Evolutionary conservation across 2,113 vertebrate genomes (phyloP).

Genomic region (Dicaeum eximium): DNA sequence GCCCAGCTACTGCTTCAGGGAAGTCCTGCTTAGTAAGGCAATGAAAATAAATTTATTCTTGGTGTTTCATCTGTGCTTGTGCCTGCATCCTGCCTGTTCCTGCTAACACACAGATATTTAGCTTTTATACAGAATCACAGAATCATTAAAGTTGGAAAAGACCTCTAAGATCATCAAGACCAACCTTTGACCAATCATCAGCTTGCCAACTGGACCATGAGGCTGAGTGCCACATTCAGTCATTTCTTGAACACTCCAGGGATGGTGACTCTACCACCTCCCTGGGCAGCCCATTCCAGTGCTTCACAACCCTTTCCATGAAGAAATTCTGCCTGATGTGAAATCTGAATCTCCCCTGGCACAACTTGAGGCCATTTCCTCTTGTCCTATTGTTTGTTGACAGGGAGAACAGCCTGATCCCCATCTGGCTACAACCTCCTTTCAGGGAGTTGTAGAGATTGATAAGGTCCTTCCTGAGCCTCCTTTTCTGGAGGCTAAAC

Average conservation of each 20-base stretch:
- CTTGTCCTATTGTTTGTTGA: not conserved
- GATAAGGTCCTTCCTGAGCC: not conserved
- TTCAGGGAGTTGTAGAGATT: not conserved
- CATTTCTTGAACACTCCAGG: not conserved
- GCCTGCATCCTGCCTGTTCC: not conserved
- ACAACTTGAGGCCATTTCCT: too few relatives aligned
- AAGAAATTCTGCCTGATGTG: not conserved
- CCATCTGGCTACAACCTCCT: not conserved
- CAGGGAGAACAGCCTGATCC: not conserved
- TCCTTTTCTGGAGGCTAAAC: not conserved
- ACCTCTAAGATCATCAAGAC: not conserved
- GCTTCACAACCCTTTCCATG: not conserved
- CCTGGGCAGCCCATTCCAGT: not conserved
- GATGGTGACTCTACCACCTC: not conserved
- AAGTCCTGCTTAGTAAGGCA: not conserved
- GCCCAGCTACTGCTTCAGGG: not conserved
- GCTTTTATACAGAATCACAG: not conserved
- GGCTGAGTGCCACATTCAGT: not conserved
- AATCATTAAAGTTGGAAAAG: not conserved
- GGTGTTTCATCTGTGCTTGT: not conserved
- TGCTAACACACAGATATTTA: not conserved
- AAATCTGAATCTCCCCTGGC: not conserved
- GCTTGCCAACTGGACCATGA: not conserved
- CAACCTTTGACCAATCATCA: not conserved
- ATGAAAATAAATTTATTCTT: not conserved